Base-by-base conservation (phyloP, 2,888 invertebrate genomes). In the Ophion slaviceki region DNA sequence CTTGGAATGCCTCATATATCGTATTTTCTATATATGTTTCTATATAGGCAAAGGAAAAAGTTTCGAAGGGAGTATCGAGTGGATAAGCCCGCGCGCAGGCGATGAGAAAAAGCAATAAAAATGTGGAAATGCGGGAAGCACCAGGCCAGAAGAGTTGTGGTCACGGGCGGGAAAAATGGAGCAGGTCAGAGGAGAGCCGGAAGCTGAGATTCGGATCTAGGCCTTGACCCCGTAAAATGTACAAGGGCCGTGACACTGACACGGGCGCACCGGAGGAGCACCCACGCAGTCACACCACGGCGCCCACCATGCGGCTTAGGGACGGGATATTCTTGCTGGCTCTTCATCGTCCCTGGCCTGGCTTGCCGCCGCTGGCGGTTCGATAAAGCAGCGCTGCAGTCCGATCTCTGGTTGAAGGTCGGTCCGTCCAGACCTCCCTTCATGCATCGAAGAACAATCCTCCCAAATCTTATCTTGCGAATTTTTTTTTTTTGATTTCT, bases 341-440 rank as follows among this genome's bases (percentile, higher is more conserved):
- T 17, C 68, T 75, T 70, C 61, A 62, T 85, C 89, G 91, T 86
- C 90, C 92, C 90, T 91, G 91, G 91, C 91, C 91, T 90, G 91
- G 91, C 89, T 82, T 80, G 80, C 79, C 75, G 80, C 87, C 82
- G 5, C 53, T 53, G 78, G 67, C 86, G 89, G 92, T 92, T 92
- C 92, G 91, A 92, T 92, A 92, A 88, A 92, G 92, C 92, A 82
- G 62, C 87, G 88, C 87, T 89, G 89, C 89, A 89, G 89, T 87
- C 88, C 88, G 88, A 89, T 87, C 86, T 88, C 84, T 78, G 87
- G 90, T 91, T 87, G 90, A 92, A 91, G 91, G 92, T 90, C 90
- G 85, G 67, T 59, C 32, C 78, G 80, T 80, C 78, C 78, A 70
- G 64, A 45, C 17, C 14, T 53, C 17, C 47, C 11, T 47, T 14